Conservation (phyloP, 2,888 invertebrate genomes). For the Eurytoma adleriae region DNA sequence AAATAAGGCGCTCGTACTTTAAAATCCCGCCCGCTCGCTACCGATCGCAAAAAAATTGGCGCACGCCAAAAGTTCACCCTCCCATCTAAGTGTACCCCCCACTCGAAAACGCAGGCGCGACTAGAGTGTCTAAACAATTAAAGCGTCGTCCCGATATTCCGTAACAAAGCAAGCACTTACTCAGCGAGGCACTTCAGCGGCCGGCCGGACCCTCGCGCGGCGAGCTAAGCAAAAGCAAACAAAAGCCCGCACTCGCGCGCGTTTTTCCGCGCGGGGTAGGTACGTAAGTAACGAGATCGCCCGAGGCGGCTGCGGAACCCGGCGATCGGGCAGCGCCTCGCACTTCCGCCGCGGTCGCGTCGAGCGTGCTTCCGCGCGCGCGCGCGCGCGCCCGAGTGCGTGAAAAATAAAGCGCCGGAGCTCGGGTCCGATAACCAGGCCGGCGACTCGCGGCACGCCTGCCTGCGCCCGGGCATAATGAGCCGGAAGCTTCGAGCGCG, state of each 20-base stretch:
- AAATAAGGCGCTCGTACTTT: too few relatives aligned
- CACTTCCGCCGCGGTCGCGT: slow-evolving; percentile 33
- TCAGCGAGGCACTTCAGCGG: slow-evolving; percentile 10
- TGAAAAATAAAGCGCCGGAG: slow-evolving; percentile 71
- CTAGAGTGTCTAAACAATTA: neutral
- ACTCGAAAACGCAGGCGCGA: neutral
- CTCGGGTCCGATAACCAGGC: slow-evolving; percentile 69
- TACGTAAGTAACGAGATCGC: slow-evolving; percentile 32
- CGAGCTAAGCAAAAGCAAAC: slow-evolving; percentile 41
- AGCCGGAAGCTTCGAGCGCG: slow-evolving; percentile 40
- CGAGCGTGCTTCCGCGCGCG: slow-evolving; percentile 67
- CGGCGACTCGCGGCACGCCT: slow-evolving; percentile 27
- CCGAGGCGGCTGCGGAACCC: slow-evolving; percentile 21
- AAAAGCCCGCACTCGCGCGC: slow-evolving; percentile 12
- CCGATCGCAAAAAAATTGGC: neutral
- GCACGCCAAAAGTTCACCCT: neutral
- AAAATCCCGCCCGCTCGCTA: too few relatives aligned
- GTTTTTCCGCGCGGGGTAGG: slow-evolving; percentile 9
- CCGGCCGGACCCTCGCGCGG: neutral
- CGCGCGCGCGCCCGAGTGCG: slow-evolving; percentile 34
- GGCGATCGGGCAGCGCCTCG: slow-evolving; percentile 2
- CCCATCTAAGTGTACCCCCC: neutral
- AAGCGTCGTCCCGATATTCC: neutral
- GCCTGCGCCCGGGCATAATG: slow-evolving; percentile 36
- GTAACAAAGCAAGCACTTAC: slow-evolving; percentile 17